Evolutionary conservation across 2,888 invertebrate genomes (phyloP), one percentile per base, ranked within the genome.

Genomic region (Actias luna): DNA sequence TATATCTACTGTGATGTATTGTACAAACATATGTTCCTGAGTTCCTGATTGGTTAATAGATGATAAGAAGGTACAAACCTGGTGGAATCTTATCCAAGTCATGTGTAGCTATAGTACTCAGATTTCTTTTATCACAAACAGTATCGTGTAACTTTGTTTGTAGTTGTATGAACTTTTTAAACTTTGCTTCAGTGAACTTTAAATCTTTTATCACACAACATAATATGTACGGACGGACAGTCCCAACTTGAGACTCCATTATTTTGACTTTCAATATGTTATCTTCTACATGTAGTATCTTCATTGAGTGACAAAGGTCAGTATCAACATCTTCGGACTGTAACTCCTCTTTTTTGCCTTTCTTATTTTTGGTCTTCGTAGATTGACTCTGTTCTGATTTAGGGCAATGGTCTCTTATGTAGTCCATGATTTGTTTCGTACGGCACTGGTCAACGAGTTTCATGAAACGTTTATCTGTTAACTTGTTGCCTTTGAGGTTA

Each of bases 41-140:
- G 7, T 5, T 18, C 2, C 22, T 4, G 0, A 12, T 50, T 25
- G 12, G 2, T 12, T 2, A 25, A 50, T 12, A 4, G 1, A 22
- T 25, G 14, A 46, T n/a, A 4, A 50, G 7, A 18, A 55, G 1
- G 16, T 16, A 71, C 78, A 70, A 66, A 95, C 93, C 88, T 87
- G 94, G 81, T 39, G 93, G 85, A 65, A 97, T 87, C 74, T 95
- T 94, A 50, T 87, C 90, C 67, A 96, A 85, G 81, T 97, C 97
- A 83, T 98, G 98, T 0, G 97, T 97, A 3, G 97, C 97, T 64
- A 97, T 96, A 0, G 97, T 97, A 0, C 97, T 96, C 0, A 93
- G 87, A 74, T 95, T 96, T 70, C 97, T 91, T 78, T 96, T 97
- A 62, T 96, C 95, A 80, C 97, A 97, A 12, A 96, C 88, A 0